phyloP scores from a whole-genome alignment of 1,140 invertebrate species.

The Galendromus occidentalis region DNA sequence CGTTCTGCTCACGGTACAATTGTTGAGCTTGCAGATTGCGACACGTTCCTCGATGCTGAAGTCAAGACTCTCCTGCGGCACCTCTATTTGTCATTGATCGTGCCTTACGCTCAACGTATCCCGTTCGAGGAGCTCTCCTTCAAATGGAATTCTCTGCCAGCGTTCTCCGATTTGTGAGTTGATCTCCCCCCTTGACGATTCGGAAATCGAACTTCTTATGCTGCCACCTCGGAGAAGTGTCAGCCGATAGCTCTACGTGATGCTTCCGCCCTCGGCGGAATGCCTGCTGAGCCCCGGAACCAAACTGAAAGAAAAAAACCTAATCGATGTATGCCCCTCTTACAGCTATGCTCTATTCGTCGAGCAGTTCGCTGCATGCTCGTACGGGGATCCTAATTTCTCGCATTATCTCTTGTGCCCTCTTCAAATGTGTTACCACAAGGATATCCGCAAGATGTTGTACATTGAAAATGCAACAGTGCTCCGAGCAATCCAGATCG shows the following conservation, averaged over 20 bases:
- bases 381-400: neutral
- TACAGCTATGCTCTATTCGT: neutral
- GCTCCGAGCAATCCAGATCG: neutral
- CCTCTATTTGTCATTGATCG: neutral
- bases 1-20: neutral
- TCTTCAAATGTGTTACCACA: neutral
- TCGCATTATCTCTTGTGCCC: neutral
- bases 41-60: neutral
- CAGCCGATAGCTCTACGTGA: neutral
- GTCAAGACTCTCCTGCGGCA: neutral
- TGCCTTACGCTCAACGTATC: neutral
- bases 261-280: too few relatives aligned
- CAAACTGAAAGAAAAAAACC: too few relatives aligned
- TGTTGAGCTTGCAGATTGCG: conserved; percentile 6
- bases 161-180: conserved; percentile 7
- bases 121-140: neutral
- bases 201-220: too few relatives aligned
- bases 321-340: neutral
- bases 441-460: neutral
- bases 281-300: too few relatives aligned
- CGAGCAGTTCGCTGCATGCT: neutral
- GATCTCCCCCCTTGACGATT: too few relatives aligned
- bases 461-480: neutral
- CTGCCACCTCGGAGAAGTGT: neutral
- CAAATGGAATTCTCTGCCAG: neutral